phyloP scores from a whole-genome alignment of 2,113 vertebrate genomes.

The Zosterops japonicus region DNA sequence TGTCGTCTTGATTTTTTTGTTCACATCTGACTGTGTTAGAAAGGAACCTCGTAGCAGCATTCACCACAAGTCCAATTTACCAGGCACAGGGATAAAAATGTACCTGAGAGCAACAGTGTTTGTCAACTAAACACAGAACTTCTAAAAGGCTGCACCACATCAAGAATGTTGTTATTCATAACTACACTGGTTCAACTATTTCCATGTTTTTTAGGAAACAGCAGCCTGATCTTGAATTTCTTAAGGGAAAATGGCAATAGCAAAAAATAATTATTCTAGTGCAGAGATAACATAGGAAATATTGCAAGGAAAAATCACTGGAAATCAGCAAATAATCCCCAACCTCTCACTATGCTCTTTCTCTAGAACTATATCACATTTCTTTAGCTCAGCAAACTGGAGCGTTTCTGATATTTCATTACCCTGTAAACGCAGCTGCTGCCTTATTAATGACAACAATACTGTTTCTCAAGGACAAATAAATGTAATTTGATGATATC shows the following conservation, averaged over 20 bases:
- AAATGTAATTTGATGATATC: slow-evolving; percentile 5
- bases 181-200: background rate
- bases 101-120: fast-evolving
- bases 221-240: background rate
- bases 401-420: background rate
- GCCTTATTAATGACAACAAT: background rate
- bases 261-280: background rate
- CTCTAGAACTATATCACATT: background rate
- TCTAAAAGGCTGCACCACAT: background rate
- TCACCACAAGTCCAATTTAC: background rate
- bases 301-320: background rate
- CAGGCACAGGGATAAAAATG: background rate
- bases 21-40: background rate
- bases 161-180: background rate
- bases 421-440: background rate
- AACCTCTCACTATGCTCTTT: background rate
- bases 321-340: background rate
- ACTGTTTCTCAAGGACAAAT: background rate
- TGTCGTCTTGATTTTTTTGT: fast-evolving
- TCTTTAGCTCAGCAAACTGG: background rate
- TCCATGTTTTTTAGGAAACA: background rate
- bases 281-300: background rate
- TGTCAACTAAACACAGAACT: background rate
- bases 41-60: background rate
- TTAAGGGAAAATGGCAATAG: background rate